Evolutionary conservation across 2,113 vertebrate genomes (phyloP).

Genomic region (Lipophrys pholis): DNA sequence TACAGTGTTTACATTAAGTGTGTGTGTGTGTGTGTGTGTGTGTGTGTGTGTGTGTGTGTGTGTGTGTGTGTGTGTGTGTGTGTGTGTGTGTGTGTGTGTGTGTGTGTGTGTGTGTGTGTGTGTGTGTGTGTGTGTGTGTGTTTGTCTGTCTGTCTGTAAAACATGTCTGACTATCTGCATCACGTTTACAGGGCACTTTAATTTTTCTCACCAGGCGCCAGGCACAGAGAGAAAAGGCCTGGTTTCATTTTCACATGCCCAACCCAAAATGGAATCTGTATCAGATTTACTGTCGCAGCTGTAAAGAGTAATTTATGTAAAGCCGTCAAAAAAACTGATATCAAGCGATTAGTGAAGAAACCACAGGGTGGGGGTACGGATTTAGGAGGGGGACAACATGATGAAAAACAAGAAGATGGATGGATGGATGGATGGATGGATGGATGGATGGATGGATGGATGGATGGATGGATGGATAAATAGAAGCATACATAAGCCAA

Average conservation of each 20-base stretch:
- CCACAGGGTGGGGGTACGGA: too few relatives aligned
- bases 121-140: neutral
- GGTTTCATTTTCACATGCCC: conserved; percentile 17
- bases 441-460: too few relatives aligned
- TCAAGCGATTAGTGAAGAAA: too few relatives aligned
- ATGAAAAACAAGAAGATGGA: too few relatives aligned
- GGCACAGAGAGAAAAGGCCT: neutral
- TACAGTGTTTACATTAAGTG: conserved; percentile 41
- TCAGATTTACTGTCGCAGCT: conserved; percentile 17
- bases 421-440: too few relatives aligned
- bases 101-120: conserved; percentile 15
- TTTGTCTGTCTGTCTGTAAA: too few relatives aligned
- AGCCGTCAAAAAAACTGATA: conserved; percentile 2
- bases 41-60: conserved; percentile 4
- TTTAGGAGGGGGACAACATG: too few relatives aligned
- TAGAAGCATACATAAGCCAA: too few relatives aligned
- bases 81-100: conserved; percentile 2
- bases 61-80: too few relatives aligned
- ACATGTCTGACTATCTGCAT: conserved; percentile 33
- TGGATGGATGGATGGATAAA: too few relatives aligned
- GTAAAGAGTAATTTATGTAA: conserved; percentile 6
- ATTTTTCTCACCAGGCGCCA: conserved; percentile 10
- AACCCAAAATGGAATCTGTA: neutral
- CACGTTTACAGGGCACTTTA: conserved; percentile 22
- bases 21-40: conserved; percentile 2